phyloP scores from a whole-genome alignment of 2,888 invertebrate species.

The Deladenus siricidicola region DNA sequence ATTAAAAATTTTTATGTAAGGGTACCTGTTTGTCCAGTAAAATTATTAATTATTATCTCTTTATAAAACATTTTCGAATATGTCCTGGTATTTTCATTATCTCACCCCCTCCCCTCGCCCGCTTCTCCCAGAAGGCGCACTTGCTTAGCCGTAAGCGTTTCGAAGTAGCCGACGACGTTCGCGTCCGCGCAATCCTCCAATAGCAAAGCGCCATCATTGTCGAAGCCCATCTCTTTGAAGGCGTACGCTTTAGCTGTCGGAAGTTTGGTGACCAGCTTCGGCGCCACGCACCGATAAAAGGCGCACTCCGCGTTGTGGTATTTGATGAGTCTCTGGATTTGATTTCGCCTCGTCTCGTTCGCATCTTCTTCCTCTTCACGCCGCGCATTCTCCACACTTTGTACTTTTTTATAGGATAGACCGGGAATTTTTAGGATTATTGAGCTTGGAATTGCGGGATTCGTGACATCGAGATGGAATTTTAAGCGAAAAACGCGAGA shows the following conservation, averaged over 20 bases:
- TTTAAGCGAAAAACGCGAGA: background rate
- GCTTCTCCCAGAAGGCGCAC: too few relatives aligned
- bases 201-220: background rate
- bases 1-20: too few relatives aligned
- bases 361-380: background rate
- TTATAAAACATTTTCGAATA: too few relatives aligned
- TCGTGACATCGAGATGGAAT: background rate
- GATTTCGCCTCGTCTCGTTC: background rate
- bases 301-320: background rate
- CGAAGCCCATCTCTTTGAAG: background rate
- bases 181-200: background rate
- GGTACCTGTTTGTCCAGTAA: too few relatives aligned
- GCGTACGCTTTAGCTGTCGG: background rate
- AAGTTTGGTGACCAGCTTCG: background rate
- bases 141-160: background rate
- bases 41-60: too few relatives aligned
- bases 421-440: constrained; percentile 5
- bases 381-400: background rate
- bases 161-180: background rate
- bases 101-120: too few relatives aligned
- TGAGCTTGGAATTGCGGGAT: background rate
- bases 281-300: background rate
- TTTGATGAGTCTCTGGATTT: background rate
- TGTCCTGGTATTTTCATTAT: too few relatives aligned
- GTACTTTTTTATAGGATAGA: background rate